Evolutionary conservation across 2,888 invertebrate species (phyloP), one percentile per base, ranked within the genome.

Genomic region (Molanna angustata): DNA sequence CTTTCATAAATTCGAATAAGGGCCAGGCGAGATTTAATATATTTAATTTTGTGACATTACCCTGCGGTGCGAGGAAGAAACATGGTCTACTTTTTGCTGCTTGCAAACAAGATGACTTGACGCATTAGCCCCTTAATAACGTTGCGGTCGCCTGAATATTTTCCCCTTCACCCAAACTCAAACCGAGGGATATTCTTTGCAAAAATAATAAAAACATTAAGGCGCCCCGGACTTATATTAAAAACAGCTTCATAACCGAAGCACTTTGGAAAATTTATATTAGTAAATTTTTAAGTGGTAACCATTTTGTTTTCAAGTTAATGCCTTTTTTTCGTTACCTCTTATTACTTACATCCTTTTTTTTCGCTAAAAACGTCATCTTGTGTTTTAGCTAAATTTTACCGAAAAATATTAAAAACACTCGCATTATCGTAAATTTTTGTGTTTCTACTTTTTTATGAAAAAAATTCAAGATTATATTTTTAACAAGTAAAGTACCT

Each of bases 111-210:
- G 53, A 53, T 53, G 53, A 49, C 53, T 48, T 37, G 42, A 37
- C 53, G 53, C 53, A 48, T 53, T 53, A 52, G 41, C 46, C 41
- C 44, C 44, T n/a, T 44, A 37, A 44, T 50, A 50, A 39, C 39
- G 37, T 17, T n/a, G n/a, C 37, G 16, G 16, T 17, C 37, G 17
- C 37, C 37, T 3, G 7, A 37, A 6, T 17, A n/a, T n/a, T 18
- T 27, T 18, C 37, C 2, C 37, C 33, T 13, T 11, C 37, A 37
- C 18, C 37, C 27, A 27, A 6, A 6, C 27, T 27, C 27, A 11
- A 16, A n/a, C 17, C 17, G 11, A 32, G n/a, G 49, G 31, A 49
- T 35, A 43, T 22, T 49, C 44, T 31, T 49, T 32, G 4, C 20
- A 35, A 49, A 49, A 49, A 49, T 49, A 35, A 35, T 49, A 49